Evolutionary conservation across 1,140 invertebrate species (phyloP).

Genomic region (Hyles vespertilio): DNA sequence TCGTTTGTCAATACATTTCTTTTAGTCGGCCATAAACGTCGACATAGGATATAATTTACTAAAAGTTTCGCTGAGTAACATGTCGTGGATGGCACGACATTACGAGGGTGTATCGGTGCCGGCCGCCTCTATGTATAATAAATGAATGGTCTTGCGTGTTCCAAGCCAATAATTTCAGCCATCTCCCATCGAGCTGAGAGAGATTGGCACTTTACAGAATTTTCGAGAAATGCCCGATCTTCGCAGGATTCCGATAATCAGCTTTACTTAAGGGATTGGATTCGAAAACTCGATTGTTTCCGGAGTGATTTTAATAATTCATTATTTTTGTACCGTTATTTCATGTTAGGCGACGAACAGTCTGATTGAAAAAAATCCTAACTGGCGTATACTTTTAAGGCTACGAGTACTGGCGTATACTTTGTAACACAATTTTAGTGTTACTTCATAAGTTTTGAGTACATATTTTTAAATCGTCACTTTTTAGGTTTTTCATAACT

Average conservation of each 20-base stretch:
- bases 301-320: conserved; percentile 71
- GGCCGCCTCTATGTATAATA: conserved; percentile 43
- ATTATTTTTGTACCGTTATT: conserved; percentile 48
- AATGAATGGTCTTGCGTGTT: conserved; percentile 51
- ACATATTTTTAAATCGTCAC: too few species aligned
- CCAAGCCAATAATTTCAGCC: conserved; percentile 49
- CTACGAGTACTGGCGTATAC: too few species aligned
- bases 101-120: conserved; percentile 7
- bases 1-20: conserved; percentile 68
- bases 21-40: conserved; percentile 57
- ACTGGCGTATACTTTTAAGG: too few species aligned
- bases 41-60: conserved; percentile 46
- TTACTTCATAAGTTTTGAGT: too few species aligned
- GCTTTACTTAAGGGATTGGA: conserved; percentile 71
- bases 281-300: conserved; percentile 67
- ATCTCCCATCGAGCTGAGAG: conserved; percentile 33
- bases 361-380: conserved; percentile 23
- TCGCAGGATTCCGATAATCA: conserved; percentile 63
- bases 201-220: conserved; percentile 67
- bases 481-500: too few species aligned
- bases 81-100: conserved; percentile 9
- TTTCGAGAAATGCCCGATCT: conserved; percentile 45
- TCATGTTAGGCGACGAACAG: conserved; percentile 31
- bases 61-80: conserved; percentile 17
- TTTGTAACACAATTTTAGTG: too few species aligned